Base-by-base conservation (phyloP, 2,113 vertebrate genomes). In the Athene cunicularia region DNA sequence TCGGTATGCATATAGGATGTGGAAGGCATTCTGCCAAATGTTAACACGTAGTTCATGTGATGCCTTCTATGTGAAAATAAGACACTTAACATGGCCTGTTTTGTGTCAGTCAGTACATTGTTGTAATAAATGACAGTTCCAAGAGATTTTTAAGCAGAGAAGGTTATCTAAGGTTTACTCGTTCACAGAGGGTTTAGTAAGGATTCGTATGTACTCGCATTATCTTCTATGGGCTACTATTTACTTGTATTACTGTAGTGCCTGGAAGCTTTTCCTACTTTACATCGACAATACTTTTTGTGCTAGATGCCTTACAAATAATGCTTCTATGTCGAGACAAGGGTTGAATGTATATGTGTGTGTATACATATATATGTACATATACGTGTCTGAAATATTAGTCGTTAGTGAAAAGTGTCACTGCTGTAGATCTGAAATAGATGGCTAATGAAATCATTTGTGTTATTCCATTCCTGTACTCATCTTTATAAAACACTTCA, bases 321-420 rank as follows among this genome's bases (percentile, higher is more conserved):
- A 18, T 41, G n/a, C 1, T n/a, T 32, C 12, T 11, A 2, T 9
- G 3, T 2, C 28, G 32, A 81, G 41, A 12, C 28, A 88, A 76
- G 15, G 9, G 7, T 6, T 28, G 24, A 22, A 8, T 49, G 7
- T 62, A 5, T 60, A 11, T 56, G 5, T 32, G 5, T 6, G 3
- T 26, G 1, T 30, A 1, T 64, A 4, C 33, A 3, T 12, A 0
- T 37, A 3, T 41, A 7, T 52, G 10, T 37, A 14, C 8, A 2
- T 3, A 7, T 16, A 5, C 18, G 11, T 28, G 12, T 95, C 35
- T 58, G 55, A 62, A 35, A 35, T 52, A 28, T 3, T 80, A 56
- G n/a, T 56, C 23, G 1, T 21, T 23, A 45, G 4, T 33, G 67
- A 66, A 18, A 18, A 15, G 6, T 49, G 7, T 52, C 33, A 14